A percentile compares a stretch with the other conserved stretches of the same genome.
These are phyloP conservation scores for Drosophila albomicans DNA, from an alignment of 1,140 invertebrate genomes.

Conservation along the genomic window DNA sequence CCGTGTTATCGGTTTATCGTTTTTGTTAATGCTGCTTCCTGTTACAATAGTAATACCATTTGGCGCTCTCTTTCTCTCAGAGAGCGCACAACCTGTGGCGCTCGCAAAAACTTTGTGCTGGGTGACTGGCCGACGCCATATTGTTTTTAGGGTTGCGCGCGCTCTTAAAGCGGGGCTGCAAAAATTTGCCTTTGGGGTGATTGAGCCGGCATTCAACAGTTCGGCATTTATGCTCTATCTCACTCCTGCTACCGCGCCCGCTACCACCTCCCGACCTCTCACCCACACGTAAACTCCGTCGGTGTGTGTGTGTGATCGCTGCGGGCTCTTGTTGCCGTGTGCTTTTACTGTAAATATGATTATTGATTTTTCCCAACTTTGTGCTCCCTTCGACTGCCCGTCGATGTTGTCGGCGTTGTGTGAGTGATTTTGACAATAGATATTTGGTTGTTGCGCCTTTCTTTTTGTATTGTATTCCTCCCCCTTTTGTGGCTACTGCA, in stretches of 20 bases:
- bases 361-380: constrained; percentile 74
- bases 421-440: constrained; percentile 40
- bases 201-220: constrained; percentile 81
- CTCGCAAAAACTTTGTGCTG: constrained; percentile 15
- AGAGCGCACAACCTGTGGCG: constrained; percentile 53
- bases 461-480: not conserved
- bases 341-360: constrained; percentile 63
- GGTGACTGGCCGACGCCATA: constrained; percentile 70
- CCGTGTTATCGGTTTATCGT: constrained; percentile 43
- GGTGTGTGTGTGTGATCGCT: constrained; percentile 24
- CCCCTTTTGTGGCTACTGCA: constrained; percentile 7
- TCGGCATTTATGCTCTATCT: constrained; percentile 59
- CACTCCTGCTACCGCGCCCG: constrained; percentile 15
- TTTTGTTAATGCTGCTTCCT: constrained; percentile 54
- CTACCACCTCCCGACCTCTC: not conserved
- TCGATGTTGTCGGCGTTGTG: not conserved
- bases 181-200: constrained; percentile 34
- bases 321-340: constrained; percentile 18
- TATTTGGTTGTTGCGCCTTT: constrained; percentile 28
- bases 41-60: constrained; percentile 16
- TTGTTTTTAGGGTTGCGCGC: constrained; percentile 73
- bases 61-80: not conserved
- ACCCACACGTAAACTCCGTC: constrained; percentile 6
- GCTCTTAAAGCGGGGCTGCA: constrained; percentile 42
- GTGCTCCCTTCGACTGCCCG: constrained; percentile 5